phyloP scores from a whole-genome alignment of 1,140 invertebrate genomes.

The Monomorium pharaonis region DNA sequence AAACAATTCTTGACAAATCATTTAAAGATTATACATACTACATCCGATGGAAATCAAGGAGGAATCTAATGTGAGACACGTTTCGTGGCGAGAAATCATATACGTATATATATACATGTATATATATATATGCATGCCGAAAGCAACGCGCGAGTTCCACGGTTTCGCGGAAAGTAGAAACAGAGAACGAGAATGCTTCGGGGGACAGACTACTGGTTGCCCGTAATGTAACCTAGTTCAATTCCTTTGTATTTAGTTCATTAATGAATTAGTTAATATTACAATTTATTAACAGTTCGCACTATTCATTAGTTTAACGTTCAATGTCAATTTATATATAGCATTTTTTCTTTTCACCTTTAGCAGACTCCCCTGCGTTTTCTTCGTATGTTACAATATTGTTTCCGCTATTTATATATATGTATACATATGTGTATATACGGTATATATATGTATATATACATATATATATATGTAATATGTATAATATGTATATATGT shows the following conservation, averaged over 20 bases:
- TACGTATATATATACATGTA: neutral
- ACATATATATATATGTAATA: slow-evolving; percentile 55
- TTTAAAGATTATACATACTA: slow-evolving; percentile 39
- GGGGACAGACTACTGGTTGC: slow-evolving; percentile 77
- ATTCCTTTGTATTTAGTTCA: slow-evolving; percentile 84
- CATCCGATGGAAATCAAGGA: slow-evolving; percentile 5
- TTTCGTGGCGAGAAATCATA: neutral
- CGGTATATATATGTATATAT: slow-evolving; percentile 62
- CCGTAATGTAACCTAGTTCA: slow-evolving; percentile 83
- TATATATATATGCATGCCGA: slow-evolving; percentile 1
- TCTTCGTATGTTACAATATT: slow-evolving; percentile 78
- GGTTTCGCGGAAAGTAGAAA: slow-evolving; percentile 73
- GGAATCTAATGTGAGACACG: neutral
- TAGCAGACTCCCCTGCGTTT: slow-evolving; percentile 72
- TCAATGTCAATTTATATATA: slow-evolving; percentile 68
- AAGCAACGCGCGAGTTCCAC: slow-evolving; percentile 43
- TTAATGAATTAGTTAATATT: slow-evolving; percentile 81
- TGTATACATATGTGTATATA: slow-evolving; percentile 35
- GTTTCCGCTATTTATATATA: slow-evolving; percentile 71
- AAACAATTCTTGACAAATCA: slow-evolving; percentile 6
- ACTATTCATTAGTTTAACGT: slow-evolving; percentile 76
- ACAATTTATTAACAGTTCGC: slow-evolving; percentile 81
- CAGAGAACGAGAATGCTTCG: slow-evolving; percentile 78
- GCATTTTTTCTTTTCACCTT: slow-evolving; percentile 55
- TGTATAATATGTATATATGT: slow-evolving; percentile 59